Base-by-base conservation (phyloP, 1,140 invertebrate species). In the Cyclina sinensis region DNA sequence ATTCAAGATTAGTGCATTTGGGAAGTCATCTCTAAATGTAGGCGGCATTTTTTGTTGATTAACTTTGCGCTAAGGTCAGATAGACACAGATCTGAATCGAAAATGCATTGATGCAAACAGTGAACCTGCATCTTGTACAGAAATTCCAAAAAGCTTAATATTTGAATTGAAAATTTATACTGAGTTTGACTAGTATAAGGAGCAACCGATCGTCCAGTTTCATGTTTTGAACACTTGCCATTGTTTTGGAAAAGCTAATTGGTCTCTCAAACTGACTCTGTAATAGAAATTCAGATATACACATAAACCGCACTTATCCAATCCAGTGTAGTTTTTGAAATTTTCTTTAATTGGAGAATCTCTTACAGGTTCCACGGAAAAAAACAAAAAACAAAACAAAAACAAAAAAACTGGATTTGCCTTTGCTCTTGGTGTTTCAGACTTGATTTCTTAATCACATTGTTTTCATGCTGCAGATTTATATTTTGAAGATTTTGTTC, bases 61-160 rank as follows among this genome's bases (percentile, higher is more conserved):
- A 11, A 81, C 27, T 35, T 81, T 24, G 51, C 87, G 65, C 7
- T 70, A 24, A 37, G 81, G 87, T 78, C 74, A 91, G 43, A 89
- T 70, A 0, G 80, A 54, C 35, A 91, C 65, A 21, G 74, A 79
- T 35, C 76, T 74, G 59, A 91, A 91, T 35, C 46, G 24, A 43
- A 27, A 89, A 76, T 74, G 89, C 87, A n/a, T 89, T 59, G 16
- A 89, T 89, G 87, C 86, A 65, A 88, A 37, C 81, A 89, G 30
- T 24, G 57, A 57, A 43, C 79, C 46, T 27, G 62, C 62, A 48
- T 70, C 65, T 57, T 74, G 51, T 24, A n/a, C 27, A 12, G 48
- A 76, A 30, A 89, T 37, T 35, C 21, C 21, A 65, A 74, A 83
- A 9, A n/a, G n/a, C 73, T 11, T 85, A n/a, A 24, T 73, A 32